A percentile compares a stretch with the other conserved stretches of the same genome.
These are phyloP conservation scores for Gadopsis bispinosus DNA, from an alignment of 2,797 vertebrate genomes.

Conservation along the genomic window DNA sequence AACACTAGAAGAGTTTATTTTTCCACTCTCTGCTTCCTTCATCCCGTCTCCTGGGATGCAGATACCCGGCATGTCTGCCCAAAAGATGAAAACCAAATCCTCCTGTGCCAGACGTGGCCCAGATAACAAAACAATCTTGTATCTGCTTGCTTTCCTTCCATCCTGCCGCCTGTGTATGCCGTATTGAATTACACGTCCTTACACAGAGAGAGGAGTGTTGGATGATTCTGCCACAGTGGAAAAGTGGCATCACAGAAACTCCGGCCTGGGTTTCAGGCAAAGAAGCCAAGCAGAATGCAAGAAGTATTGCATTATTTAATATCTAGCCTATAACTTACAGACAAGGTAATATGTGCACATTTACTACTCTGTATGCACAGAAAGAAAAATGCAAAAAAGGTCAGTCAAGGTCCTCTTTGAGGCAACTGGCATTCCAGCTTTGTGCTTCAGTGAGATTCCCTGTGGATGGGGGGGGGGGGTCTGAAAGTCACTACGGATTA, in stretches of 20 bases:
- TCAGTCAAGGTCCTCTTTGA: constrained; percentile 53
- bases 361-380: constrained; percentile 9
- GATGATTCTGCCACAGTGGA: constrained; percentile 20
- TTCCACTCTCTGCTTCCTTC: constrained; percentile 12
- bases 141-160: constrained; percentile 39
- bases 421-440: constrained; percentile 60
- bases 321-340: constrained; percentile 8
- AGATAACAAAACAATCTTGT: constrained; percentile 60
- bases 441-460: constrained; percentile 57
- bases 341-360: constrained; percentile 29
- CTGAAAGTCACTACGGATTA: constrained; percentile 77
- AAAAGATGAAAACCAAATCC: constrained; percentile 61
- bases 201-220: not conserved
- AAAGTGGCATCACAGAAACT: constrained; percentile 12
- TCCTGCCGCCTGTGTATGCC: constrained; percentile 25
- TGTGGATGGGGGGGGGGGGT: constrained; percentile 47
- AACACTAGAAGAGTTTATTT: constrained; percentile 15
- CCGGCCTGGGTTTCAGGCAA: not conserved
- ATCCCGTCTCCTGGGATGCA: constrained; percentile 32
- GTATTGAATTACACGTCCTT: constrained; percentile 24
- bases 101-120: constrained; percentile 63
- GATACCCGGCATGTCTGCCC: constrained; percentile 47
- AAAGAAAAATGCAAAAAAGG: constrained; percentile 28
- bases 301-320: constrained; percentile 11
- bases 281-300: not conserved